Evolutionary conservation across 2,888 invertebrate species (phyloP), one percentile per base, ranked within the genome.

Genomic region (Macaria notata): DNA sequence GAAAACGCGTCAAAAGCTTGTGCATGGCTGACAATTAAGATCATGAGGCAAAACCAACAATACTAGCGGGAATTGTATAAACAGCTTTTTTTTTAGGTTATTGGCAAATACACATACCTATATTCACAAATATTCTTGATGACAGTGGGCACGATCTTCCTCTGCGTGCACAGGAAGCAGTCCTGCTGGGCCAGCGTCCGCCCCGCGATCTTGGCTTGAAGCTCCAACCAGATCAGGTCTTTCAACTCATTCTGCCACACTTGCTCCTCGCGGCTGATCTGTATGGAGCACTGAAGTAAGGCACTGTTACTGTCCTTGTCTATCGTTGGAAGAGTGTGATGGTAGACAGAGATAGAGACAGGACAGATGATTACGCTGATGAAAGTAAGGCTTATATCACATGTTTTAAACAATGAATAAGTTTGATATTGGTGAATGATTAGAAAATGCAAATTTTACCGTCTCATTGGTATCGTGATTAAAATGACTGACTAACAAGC

Each of bases 171-270:
- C 19, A 98, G 89, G 78, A 93, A 95, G 56, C 93, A 93, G 80
- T 97, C 97, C 83, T 97, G 96, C 71, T 96, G 95, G 51, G 94
- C 93, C 19, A 95, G 92, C 0, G 94, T 94, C 47, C 96, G 92
- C 64, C 96, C 96, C 0, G 96, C 95, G 65, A 96, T 93, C 92
- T 94, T 95, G 0, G 98, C 98, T 83, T 96, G 96, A 62, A 98
- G 88, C 88, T 98, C 98, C 69, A 98, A 84, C 98, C 98, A 98
- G 69, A 98, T 96, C 68, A 97, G 92, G 86, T 98, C 98, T 83
- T 97, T 97, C 49, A 97, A 86, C 88, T 97, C 96, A 68, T 95
- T 97, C 84, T 97, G 97, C 96, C 96, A 98, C 45, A 96, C 92
- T 61, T 96, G 94, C 78, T 98, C 97, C 80, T 98, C 97, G 65